These are phyloP conservation scores for Chaetorhynchus papuensis DNA, from an alignment of 2,113 vertebrate species.

Conservation along the genomic window DNA sequence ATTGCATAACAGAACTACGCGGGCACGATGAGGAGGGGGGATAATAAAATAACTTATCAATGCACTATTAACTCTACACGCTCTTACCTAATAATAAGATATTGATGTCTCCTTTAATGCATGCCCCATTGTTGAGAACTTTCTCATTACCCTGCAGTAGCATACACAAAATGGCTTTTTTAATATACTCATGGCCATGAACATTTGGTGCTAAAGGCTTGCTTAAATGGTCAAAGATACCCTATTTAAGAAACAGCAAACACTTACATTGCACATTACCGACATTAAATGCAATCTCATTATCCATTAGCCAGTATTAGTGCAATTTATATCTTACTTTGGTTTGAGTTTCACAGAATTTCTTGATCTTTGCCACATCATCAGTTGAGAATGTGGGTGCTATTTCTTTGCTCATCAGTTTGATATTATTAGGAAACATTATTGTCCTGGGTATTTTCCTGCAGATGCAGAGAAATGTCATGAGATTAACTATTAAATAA, in stretches of 20 bases:
- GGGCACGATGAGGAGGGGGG: conserved; percentile 51
- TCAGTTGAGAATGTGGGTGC: conserved; percentile 71
- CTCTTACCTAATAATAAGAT: conserved; percentile 83
- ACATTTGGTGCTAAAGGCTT: conserved; percentile 77
- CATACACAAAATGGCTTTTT: conserved; percentile 82
- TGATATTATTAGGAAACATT: conserved; percentile 71
- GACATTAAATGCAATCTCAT: conserved; percentile 71
- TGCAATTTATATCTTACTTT: conserved; percentile 73
- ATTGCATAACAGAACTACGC: conserved; percentile 59
- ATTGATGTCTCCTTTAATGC: conserved; percentile 81
- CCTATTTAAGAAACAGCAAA: conserved; percentile 77
- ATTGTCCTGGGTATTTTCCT: conserved; percentile 59
- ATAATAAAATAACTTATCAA: conserved; percentile 77
- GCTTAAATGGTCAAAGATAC: conserved; percentile 81
- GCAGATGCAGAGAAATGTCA: conserved; percentile 32
- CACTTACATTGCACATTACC: conserved; percentile 72
- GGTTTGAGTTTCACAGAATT: conserved; percentile 79
- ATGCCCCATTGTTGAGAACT: conserved; percentile 72
- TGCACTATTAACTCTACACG: conserved; percentile 72
- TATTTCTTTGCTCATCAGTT: conserved; percentile 79
- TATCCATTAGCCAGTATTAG: conserved; percentile 65
- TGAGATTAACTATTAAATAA: conserved; percentile 61
- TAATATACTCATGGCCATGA: conserved; percentile 79
- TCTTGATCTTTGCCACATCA: conserved; percentile 81
- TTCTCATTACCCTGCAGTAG: conserved; percentile 79